Evolutionary conservation across 2,888 invertebrate genomes (phyloP).

Genomic region (Troglohyphantes excavatus): DNA sequence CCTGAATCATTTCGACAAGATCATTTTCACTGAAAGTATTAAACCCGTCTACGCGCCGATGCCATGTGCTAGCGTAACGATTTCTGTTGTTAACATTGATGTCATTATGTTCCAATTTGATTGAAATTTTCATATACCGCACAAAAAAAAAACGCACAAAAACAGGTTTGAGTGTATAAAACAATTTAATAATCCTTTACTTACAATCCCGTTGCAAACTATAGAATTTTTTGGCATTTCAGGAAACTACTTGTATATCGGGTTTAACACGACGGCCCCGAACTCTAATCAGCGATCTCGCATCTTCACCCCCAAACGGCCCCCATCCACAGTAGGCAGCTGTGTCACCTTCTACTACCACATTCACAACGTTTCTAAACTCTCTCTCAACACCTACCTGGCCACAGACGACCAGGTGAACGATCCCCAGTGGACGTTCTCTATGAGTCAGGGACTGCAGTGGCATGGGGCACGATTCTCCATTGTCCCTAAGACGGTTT

Average conservation of each 20-base stretch:
- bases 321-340: not conserved
- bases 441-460: conserved; percentile 51
- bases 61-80: too few relatives aligned
- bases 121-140: too few relatives aligned
- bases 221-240: not conserved
- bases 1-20: too few relatives aligned
- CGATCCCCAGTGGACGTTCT: conserved; percentile 67
- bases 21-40: too few relatives aligned
- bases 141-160: too few relatives aligned
- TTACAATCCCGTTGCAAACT: not conserved
- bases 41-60: too few relatives aligned
- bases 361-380: conserved; percentile 65
- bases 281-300: conserved; percentile 28
- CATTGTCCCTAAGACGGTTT: conserved; percentile 23
- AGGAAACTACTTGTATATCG: conserved; percentile 71
- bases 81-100: too few relatives aligned
- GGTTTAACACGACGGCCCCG: conserved; percentile 34
- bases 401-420: conserved; percentile 58
- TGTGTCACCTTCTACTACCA: conserved; percentile 79
- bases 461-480: conserved; percentile 77
- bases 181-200: too few relatives aligned
- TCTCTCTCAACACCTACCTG: conserved; percentile 51
- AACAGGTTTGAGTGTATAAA: too few relatives aligned
- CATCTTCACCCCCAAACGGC: conserved; percentile 48
- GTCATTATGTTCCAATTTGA: too few relatives aligned